These are phyloP conservation scores for Sipha maydis DNA, from an alignment of 2,888 invertebrate genomes.

Conservation along the genomic window DNA sequence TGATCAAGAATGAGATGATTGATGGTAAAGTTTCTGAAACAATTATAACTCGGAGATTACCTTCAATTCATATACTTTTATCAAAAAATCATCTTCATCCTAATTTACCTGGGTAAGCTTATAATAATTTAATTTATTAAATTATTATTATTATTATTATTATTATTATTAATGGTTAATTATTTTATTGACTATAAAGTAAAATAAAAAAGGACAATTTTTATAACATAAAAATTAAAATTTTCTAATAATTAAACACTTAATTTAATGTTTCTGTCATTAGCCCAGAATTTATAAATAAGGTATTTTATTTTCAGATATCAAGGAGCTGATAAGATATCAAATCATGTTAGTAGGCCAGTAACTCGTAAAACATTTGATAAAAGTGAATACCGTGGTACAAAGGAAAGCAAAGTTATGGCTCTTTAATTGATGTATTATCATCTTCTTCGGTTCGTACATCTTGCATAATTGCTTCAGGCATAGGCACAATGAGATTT, in stretches of 20 bases:
- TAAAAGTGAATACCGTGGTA: slow-evolving; percentile 55
- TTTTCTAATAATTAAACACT: neutral
- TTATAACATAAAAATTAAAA: neutral
- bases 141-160: too few species aligned
- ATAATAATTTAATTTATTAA: slow-evolving; percentile 24
- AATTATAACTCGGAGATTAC: slow-evolving; percentile 75
- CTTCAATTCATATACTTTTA: slow-evolving; percentile 83
- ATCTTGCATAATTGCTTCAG: slow-evolving; percentile 71
- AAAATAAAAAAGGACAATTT: neutral
- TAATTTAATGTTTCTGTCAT: neutral
- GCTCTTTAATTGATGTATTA: slow-evolving; percentile 42
- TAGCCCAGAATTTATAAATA: slow-evolving; percentile 7
- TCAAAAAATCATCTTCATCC: slow-evolving; percentile 71
- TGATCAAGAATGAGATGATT: slow-evolving; percentile 52
- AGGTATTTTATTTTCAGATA: slow-evolving; percentile 38
- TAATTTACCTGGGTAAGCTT: slow-evolving; percentile 43
- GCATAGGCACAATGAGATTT: slow-evolving; percentile 96
- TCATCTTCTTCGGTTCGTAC: slow-evolving; percentile 49
- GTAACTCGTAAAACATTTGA: slow-evolving; percentile 47
- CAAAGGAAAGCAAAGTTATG: slow-evolving; percentile 45
- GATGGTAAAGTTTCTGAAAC: slow-evolving; percentile 39
- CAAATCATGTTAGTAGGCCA: slow-evolving; percentile 50
- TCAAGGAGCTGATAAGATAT: slow-evolving; percentile 43
- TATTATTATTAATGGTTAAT: too few species aligned
- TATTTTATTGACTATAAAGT: neutral